Conservation (phyloP, 2,888 invertebrate species). For the Panzeria rudis region DNA sequence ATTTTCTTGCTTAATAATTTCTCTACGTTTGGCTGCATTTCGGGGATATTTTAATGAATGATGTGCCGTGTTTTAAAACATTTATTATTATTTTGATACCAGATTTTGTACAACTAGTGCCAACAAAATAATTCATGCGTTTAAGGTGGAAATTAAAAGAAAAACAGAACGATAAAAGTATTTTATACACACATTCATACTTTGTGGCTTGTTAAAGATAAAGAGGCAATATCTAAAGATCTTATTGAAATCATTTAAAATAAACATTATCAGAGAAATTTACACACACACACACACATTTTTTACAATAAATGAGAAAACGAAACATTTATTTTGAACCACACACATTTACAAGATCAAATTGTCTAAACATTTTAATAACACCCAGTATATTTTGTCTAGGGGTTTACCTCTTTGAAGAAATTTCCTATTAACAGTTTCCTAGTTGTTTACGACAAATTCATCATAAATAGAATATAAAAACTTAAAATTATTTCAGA, state of each 20-base stretch:
- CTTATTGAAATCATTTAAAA: slow-evolving; percentile 65
- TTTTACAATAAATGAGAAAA: slow-evolving; percentile 1
- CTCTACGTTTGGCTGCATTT: slow-evolving; percentile 30
- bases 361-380: slow-evolving; percentile 64
- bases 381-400: slow-evolving; percentile 27
- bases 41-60: slow-evolving; percentile 54
- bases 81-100: slow-evolving; percentile 62
- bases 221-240: slow-evolving; percentile 15
- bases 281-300: slow-evolving; percentile 34
- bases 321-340: neutral
- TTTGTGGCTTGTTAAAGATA: slow-evolving; percentile 33
- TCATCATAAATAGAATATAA: neutral
- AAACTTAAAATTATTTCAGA: neutral
- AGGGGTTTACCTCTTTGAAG: neutral
- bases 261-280: slow-evolving; percentile 53
- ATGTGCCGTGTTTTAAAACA: slow-evolving; percentile 59
- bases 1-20: slow-evolving; percentile 60
- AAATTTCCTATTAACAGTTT: slow-evolving; percentile 4
- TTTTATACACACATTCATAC: neutral
- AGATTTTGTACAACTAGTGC: slow-evolving; percentile 40
- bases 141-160: slow-evolving; percentile 32
- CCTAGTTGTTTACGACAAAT: neutral
- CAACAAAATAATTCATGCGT: slow-evolving; percentile 67
- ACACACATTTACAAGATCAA: slow-evolving; percentile 7
- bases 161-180: neutral